These are phyloP conservation scores for Mermis nigrescens DNA, from an alignment of 2,888 invertebrate species.

Conservation along the genomic window DNA sequence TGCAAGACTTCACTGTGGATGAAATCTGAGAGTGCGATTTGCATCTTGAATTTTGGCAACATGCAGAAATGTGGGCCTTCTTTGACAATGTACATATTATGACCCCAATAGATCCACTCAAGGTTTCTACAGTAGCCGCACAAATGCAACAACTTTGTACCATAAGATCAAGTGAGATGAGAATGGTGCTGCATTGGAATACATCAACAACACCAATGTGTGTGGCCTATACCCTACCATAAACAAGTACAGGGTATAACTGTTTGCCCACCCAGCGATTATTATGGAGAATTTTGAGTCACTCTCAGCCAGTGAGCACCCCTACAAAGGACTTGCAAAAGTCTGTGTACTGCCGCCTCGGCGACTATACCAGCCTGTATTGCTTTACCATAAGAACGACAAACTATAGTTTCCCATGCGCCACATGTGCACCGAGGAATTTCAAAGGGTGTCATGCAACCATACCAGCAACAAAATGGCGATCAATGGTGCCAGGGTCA, in stretches of 20 bases:
- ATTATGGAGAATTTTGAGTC: conserved; percentile 7
- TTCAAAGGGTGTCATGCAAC: too few species aligned
- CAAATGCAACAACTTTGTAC: conserved; percentile 20
- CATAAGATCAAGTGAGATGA: conserved; percentile 14
- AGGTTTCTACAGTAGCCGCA: conserved; percentile 23
- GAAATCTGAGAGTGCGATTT: background rate
- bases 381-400: too few species aligned
- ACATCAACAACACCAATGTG: conserved; percentile 21
- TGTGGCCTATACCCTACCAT: conserved; percentile 26
- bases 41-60: background rate
- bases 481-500: too few species aligned
- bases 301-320: too few species aligned
- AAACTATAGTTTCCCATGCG: too few species aligned
- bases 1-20: background rate
- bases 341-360: too few species aligned
- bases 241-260: conserved; percentile 19
- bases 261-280: conserved; percentile 11
- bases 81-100: background rate
- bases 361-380: too few species aligned
- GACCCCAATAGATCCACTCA: background rate
- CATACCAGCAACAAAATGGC: too few species aligned
- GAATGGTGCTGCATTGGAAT: conserved; percentile 15
- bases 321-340: too few species aligned
- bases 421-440: too few species aligned
- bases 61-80: background rate